Evolutionary conservation across 1,140 invertebrate genomes (phyloP).

Genomic region (Microplitis demolitor): DNA sequence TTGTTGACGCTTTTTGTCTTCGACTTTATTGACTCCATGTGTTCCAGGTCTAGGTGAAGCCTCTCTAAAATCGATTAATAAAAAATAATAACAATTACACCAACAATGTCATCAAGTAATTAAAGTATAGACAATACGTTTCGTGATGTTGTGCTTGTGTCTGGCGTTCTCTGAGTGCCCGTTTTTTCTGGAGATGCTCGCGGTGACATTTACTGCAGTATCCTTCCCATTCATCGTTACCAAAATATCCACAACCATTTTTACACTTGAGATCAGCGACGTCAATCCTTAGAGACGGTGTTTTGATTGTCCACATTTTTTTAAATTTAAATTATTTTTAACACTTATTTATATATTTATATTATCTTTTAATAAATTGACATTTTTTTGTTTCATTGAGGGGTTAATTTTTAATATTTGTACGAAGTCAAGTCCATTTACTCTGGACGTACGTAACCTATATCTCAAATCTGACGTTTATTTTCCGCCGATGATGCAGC

Average conservation of each 20-base stretch:
- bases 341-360: not conserved
- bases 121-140: slow-evolving; percentile 37
- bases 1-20: slow-evolving; percentile 85
- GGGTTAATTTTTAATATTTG: no score
- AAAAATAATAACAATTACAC: slow-evolving; percentile 2
- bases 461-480: no score
- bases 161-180: slow-evolving; percentile 58
- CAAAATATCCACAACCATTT: slow-evolving; percentile 95
- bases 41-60: not conserved
- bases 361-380: no score
- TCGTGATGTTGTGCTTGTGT: slow-evolving; percentile 42
- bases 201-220: slow-evolving; percentile 94
- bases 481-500: no score
- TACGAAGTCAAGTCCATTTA: no score
- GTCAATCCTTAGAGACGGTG: slow-evolving; percentile 76
- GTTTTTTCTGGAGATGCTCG: slow-evolving; percentile 70
- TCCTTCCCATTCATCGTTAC: slow-evolving; percentile 95
- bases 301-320: slow-evolving; percentile 72
- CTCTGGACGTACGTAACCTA: no score
- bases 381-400: no score
- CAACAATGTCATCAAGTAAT: slow-evolving; percentile 8
- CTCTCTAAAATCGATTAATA: slow-evolving; percentile 8
- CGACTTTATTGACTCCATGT: slow-evolving; percentile 43
- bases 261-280: slow-evolving; percentile 90
- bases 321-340: not conserved